A percentile compares a stretch with the other conserved stretches of the same genome.
These are phyloP conservation scores for Mohoua ochrocephala DNA, from an alignment of 2,113 vertebrate species.

Conservation along the genomic window DNA sequence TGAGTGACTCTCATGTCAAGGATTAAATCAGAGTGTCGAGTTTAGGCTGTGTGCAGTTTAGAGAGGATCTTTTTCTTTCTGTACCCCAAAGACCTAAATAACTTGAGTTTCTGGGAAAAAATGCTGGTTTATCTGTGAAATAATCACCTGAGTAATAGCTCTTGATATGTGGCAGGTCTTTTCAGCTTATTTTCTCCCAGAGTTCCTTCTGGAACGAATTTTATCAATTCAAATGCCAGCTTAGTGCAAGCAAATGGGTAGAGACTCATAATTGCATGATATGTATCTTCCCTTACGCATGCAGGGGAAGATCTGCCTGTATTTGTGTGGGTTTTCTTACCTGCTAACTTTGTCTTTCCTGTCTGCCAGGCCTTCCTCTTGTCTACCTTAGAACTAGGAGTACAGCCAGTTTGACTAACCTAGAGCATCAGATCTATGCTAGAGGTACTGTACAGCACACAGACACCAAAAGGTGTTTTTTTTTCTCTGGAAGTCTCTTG, in stretches of 20 bases:
- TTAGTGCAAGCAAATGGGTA: background rate
- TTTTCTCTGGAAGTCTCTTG: background rate
- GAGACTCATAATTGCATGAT: background rate
- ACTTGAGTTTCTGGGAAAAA: background rate
- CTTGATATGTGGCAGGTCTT: background rate
- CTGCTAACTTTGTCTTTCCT: slow-evolving; percentile 85
- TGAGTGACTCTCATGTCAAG: background rate
- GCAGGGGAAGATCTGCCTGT: background rate
- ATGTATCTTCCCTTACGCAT: background rate
- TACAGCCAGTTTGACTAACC: slow-evolving; percentile 95
- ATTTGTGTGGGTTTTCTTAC: slow-evolving; percentile 8
- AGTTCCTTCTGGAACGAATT: background rate
- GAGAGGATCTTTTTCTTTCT: background rate
- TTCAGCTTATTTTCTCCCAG: background rate
- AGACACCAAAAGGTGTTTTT: background rate
- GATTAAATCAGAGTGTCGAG: background rate
- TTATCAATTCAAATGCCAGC: background rate
- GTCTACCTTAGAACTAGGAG: slow-evolving; percentile 99
- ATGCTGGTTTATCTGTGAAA: background rate
- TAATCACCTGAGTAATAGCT: background rate
- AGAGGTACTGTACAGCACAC: slow-evolving; percentile 88
- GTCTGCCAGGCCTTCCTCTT: slow-evolving; percentile 92
- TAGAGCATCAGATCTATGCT: slow-evolving; percentile 92
- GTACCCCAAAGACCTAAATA: background rate
- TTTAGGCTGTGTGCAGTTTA: background rate